phyloP scores from a whole-genome alignment of 2,113 vertebrate species.

The Protobothrops mucrosquamatus region DNA sequence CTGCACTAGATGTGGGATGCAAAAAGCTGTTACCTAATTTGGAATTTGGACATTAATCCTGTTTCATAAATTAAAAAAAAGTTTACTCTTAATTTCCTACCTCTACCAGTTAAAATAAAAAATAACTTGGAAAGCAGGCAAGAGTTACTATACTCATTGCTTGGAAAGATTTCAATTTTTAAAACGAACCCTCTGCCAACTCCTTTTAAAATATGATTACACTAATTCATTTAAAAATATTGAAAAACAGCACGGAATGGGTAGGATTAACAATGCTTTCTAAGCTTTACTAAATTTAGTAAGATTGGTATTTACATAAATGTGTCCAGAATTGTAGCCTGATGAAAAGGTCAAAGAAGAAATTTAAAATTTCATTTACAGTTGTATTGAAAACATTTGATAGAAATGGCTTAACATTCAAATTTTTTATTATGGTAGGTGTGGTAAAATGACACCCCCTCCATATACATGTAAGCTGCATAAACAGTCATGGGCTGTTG shows the following conservation, averaged over 20 bases:
- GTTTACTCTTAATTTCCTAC: neutral
- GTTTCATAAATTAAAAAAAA: neutral
- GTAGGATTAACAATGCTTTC: neutral
- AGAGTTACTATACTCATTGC: neutral
- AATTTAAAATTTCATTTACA: neutral
- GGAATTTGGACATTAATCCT: neutral
- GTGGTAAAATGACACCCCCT: neutral
- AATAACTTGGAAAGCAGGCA: neutral
- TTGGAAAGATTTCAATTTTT: neutral
- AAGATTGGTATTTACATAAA: neutral
- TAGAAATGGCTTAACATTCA: neutral
- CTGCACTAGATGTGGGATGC: neutral
- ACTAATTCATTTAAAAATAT: neutral
- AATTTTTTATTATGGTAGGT: neutral
- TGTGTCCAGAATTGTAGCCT: neutral
- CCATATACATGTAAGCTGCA: neutral
- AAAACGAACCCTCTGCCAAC: neutral
- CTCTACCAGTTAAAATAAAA: neutral
- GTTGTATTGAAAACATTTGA: neutral
- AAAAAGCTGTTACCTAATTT: neutral
- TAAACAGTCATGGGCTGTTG: neutral
- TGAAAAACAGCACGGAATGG: neutral
- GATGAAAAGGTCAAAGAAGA: neutral
- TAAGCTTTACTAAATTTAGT: neutral
- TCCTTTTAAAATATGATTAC: neutral